These are phyloP conservation scores for Campylomormyrus tamandua DNA, from an alignment of 2,113 vertebrate genomes.

Conservation along the genomic window DNA sequence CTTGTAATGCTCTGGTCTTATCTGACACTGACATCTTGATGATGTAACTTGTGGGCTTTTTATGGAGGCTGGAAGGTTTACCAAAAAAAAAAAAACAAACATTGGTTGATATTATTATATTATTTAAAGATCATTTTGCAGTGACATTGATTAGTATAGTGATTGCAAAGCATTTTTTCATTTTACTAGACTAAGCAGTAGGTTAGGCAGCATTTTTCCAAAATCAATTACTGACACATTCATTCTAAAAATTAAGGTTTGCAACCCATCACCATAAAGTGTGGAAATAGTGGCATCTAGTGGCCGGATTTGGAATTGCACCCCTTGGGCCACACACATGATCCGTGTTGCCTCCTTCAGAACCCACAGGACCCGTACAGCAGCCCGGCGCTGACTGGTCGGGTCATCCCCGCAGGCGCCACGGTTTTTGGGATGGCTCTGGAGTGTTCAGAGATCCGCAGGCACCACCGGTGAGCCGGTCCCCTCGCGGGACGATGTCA, in stretches of 20 bases:
- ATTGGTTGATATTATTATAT: not conserved
- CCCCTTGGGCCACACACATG: not conserved
- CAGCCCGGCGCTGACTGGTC: conserved; percentile 62
- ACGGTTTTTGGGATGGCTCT: conserved; percentile 84
- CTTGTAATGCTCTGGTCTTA: not conserved
- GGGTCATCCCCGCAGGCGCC: conserved; percentile 87
- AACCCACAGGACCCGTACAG: conserved; percentile 39
- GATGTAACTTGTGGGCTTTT: not conserved
- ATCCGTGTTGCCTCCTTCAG: conserved; percentile 29
- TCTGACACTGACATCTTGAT: not conserved
- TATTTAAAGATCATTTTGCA: not conserved
- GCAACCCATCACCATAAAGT: not conserved
- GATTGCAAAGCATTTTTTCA: not conserved
- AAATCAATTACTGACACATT: not conserved
- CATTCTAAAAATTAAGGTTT: not conserved
- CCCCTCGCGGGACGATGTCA: not conserved
- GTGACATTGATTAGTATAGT: not conserved
- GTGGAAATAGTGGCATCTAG: conserved; percentile 24
- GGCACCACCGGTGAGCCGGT: conserved; percentile 77
- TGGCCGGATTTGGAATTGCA: not conserved
- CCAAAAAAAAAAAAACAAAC: not conserved
- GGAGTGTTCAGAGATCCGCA: conserved; percentile 82
- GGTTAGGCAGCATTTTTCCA: not conserved
- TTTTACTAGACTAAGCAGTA: not conserved
- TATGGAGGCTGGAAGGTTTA: not conserved